Evolutionary conservation across 2,113 vertebrate genomes (phyloP).

Genomic region (Orthochromis malagaraziensis): DNA sequence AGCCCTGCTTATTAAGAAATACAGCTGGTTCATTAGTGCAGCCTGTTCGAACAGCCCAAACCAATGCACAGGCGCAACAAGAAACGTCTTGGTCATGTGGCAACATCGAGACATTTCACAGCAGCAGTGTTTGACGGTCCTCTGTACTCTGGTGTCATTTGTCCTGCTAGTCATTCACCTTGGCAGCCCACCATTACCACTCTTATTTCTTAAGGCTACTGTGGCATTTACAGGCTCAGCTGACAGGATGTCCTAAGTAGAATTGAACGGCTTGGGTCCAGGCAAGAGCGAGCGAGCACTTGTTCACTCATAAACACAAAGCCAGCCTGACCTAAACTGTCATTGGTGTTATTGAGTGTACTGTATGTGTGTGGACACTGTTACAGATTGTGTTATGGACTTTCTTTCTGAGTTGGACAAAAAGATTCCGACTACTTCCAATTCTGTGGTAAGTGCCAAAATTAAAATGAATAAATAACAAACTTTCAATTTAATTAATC

Average conservation of each 20-base stretch:
- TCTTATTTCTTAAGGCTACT: not conserved
- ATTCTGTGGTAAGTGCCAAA: not conserved
- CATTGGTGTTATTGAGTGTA: not conserved
- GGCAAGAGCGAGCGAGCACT: not conserved
- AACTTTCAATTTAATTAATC: not conserved
- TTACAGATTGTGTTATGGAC: not conserved
- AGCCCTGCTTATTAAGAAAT: not conserved
- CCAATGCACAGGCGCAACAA: not conserved
- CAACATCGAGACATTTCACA: not conserved
- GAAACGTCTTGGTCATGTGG: not conserved
- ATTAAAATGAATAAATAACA: not conserved
- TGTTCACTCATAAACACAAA: not conserved
- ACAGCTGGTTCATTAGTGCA: not conserved
- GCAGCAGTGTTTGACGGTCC: not conserved
- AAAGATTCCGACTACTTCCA: not conserved
- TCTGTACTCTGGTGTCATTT: not conserved
- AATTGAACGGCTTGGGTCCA: not conserved
- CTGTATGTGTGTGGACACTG: not conserved
- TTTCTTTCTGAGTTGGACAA: not conserved
- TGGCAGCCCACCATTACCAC: not conserved
- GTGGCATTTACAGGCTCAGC: constrained; percentile 9
- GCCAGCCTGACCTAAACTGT: not conserved
- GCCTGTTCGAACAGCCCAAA: not conserved
- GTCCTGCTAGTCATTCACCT: constrained; percentile 7
- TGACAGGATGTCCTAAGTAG: constrained; percentile 2